Evolutionary conservation across 2,113 vertebrate genomes (phyloP), one percentile per base, ranked within the genome.

Genomic region (Fregetta grallaria): DNA sequence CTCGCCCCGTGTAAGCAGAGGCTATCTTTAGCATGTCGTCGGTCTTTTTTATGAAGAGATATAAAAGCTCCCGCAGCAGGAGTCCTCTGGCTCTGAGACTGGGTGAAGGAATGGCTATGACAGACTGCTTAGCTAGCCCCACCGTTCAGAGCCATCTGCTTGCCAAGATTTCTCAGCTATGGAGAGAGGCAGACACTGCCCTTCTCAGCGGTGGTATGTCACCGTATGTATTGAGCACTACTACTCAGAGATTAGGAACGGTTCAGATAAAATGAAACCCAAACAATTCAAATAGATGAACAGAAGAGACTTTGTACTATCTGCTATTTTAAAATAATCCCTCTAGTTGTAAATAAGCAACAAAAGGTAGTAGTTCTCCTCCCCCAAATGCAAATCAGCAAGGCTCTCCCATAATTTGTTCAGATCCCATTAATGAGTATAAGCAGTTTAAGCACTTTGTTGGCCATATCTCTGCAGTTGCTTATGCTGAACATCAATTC

Each of bases 31-130:
- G 95, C 76, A 56, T 36, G 59, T 36, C 2, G 7, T 80, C 2
- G 7, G 86, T 91, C 66, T 36, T 95, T 94, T 97, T 95, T 86
- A 94, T 85, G 91, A 96, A 92, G 91, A 95, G 71, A 94, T 94
- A 87, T 82, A 94, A 95, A 94, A 95, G 75, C 81, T 95, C 74
- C 58, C 63, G 1, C 92, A 83, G 94, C 86, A 95, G 95, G 94
- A 96, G 80, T 82, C 62, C 89, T 95, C 89, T 97, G 92, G 81
- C 95, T 96, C 77, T 34, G 63, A 76, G 84, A 72, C 53, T 73
- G 81, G 94, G 84, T 79, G 82, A 93, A 88, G 87, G 77, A 92
- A 95, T 15, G 67, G 92, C 90, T 96, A 10, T 73, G 85, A 95
- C 92, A 96, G 90, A 58, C 74, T 85, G 77, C 55, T 92, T 76